phyloP scores from a whole-genome alignment of 2,888 invertebrate species.

The Drosophila dives region DNA sequence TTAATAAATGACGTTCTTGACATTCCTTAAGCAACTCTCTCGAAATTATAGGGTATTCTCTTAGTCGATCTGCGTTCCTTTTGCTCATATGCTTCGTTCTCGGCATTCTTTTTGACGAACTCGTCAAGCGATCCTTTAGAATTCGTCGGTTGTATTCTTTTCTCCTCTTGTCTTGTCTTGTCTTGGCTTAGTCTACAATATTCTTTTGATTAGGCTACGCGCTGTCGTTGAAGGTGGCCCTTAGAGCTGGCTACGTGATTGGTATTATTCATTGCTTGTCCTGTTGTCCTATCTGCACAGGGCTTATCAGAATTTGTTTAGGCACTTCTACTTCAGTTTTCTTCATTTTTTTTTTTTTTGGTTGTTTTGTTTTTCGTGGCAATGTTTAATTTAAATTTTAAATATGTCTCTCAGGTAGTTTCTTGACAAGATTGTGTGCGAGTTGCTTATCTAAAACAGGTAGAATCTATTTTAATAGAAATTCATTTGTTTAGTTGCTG shows the following conservation, averaged over 20 bases:
- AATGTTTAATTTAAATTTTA: conserved; percentile 77
- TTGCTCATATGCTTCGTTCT: conserved; percentile 1
- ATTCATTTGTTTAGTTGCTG: conserved; percentile 67
- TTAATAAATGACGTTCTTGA: not conserved
- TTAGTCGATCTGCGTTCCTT: conserved; percentile 7
- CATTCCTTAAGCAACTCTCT: not conserved
- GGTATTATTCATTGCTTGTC: conserved; percentile 81
- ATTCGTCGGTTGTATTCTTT: conserved; percentile 46
- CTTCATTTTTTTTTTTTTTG: conserved; percentile 8
- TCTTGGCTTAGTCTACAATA: conserved; percentile 76
- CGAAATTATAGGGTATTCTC: conserved; percentile 17
- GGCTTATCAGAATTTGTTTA: conserved; percentile 77
- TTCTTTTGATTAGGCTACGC: conserved; percentile 69
- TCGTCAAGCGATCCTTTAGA: conserved; percentile 67
- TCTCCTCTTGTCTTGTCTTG: conserved; percentile 40
- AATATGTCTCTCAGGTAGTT: conserved; percentile 69
- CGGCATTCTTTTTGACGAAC: conserved; percentile 38
- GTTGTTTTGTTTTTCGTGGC: conserved; percentile 13
- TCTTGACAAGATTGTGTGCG: conserved; percentile 19
- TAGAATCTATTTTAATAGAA: conserved; percentile 61
- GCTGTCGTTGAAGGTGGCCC: conserved; percentile 48
- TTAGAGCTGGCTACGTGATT: conserved; percentile 67
- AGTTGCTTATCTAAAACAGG: conserved; percentile 66
- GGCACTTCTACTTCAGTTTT: conserved; percentile 40
- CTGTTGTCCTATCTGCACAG: conserved; percentile 50